These are phyloP conservation scores for Catharus ustulatus DNA, from an alignment of 2,797 vertebrate genomes.

Conservation along the genomic window DNA sequence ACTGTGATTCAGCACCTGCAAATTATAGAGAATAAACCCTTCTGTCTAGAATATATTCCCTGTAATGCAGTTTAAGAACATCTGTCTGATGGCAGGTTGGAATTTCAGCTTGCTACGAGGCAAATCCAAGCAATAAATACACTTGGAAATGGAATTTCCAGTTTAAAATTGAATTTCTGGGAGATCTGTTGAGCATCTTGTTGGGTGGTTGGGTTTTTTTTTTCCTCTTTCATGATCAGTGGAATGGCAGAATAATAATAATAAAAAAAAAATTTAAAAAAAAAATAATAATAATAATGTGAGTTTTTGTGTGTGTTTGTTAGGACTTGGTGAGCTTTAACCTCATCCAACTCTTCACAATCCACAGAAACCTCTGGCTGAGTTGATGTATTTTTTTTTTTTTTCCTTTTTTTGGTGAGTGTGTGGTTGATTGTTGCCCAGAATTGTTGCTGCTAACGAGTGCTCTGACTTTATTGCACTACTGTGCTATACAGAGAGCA, in stretches of 20 bases:
- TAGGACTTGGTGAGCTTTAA: background rate
- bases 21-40: background rate
- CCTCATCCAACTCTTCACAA: background rate
- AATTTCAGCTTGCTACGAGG: background rate
- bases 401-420: background rate
- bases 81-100: background rate
- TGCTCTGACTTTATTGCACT: constrained; percentile 99
- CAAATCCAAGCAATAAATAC: background rate
- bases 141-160: background rate
- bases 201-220: background rate
- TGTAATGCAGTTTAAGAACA: background rate
- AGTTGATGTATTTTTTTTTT: background rate
- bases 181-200: background rate
- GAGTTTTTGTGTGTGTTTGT: background rate
- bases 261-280: no score
- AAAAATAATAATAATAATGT: background rate
- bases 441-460: constrained; percentile 81
- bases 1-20: background rate
- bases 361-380: constrained; percentile 24
- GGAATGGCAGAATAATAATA: background rate
- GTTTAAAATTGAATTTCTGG: background rate
- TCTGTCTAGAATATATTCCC: background rate
- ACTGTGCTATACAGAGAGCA: constrained; percentile 97
- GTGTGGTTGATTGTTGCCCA: background rate
- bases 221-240: background rate